Percentiles rank a stretch among this genome's conserved stretches.
These are phyloP conservation scores for Nineta flava DNA, from an alignment of 2,888 invertebrate species.

Conservation along the genomic window DNA sequence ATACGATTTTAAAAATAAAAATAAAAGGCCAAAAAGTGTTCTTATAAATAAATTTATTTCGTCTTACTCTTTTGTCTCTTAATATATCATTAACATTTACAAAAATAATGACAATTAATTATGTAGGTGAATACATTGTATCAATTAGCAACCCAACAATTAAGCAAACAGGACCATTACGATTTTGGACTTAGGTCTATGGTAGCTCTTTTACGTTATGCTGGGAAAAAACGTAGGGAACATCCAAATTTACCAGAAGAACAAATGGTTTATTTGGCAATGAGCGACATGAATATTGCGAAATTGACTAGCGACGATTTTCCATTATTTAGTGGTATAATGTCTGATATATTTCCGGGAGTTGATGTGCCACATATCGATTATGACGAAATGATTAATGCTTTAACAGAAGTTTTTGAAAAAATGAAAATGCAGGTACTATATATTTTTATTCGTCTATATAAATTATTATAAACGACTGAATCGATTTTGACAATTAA, in stretches of 20 bases:
- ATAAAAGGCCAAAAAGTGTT: no score
- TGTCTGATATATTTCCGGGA: slow-evolving; percentile 74
- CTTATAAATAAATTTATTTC: background rate
- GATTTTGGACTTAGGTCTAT: slow-evolving; percentile 82
- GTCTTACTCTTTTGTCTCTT: slow-evolving; percentile 6
- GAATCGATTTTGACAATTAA: slow-evolving; percentile 10
- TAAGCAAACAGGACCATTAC: slow-evolving; percentile 81
- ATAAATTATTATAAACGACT: background rate
- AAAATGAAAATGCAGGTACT: slow-evolving; percentile 36
- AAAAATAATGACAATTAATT: no score
- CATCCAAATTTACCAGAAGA: slow-evolving; percentile 54
- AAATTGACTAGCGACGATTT: slow-evolving; percentile 71
- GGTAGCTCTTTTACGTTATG: slow-evolving; percentile 70
- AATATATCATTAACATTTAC: slow-evolving; percentile 22
- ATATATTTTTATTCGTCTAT: background rate
- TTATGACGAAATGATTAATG: slow-evolving; percentile 56
- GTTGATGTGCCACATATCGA: slow-evolving; percentile 57
- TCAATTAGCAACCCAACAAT: slow-evolving; percentile 66
- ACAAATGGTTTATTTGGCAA: slow-evolving; percentile 59
- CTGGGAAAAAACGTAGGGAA: slow-evolving; percentile 62
- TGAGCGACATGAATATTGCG: slow-evolving; percentile 86
- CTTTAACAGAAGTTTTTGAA: slow-evolving; percentile 47
- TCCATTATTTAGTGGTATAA: slow-evolving; percentile 72
- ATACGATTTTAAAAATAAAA: background rate
- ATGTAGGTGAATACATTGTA: slow-evolving; percentile 54